A percentile compares a stretch with the other conserved stretches of the same genome.
Conservation (phyloP, 2,888 invertebrate species). For the Mycalesis mineus region DNA sequence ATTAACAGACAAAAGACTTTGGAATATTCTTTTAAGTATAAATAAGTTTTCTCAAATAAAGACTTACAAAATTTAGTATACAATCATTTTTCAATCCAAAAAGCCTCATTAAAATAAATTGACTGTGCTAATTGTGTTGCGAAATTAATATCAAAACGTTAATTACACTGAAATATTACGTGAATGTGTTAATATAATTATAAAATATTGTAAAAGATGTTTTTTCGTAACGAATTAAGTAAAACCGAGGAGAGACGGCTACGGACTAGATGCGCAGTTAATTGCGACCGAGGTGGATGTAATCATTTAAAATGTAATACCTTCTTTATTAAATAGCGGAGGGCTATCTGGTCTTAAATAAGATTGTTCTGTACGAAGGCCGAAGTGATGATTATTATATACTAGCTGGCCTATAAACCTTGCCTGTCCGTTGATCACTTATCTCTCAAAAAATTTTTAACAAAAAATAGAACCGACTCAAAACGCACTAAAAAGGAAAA, state of each 20-base stretch:
- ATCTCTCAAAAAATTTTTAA: no score
- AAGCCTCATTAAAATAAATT: not conserved
- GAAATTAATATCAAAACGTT: not conserved
- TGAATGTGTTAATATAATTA: constrained; percentile 15
- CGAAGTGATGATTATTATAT: no score
- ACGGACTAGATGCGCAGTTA: constrained; percentile 5
- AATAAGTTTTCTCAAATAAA: no score
- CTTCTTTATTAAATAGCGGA: not conserved
- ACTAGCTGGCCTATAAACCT: no score
- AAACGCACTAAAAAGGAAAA: no score
- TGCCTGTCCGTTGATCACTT: no score
- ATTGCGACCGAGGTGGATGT: not conserved
- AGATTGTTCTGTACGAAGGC: no score
- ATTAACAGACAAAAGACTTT: no score
- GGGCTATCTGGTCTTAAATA: no score
- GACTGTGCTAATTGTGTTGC: not conserved
- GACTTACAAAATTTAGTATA: not conserved
- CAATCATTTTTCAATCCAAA: not conserved
- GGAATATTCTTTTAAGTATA: no score
- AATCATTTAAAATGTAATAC: constrained; percentile 1
- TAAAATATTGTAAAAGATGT: constrained; percentile 10
- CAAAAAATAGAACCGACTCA: no score
- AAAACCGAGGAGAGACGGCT: not conserved
- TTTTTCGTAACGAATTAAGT: constrained; percentile 3
- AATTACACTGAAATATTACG: not conserved